A percentile compares a stretch with the other conserved stretches of the same genome.
Conservation (phyloP, 1,140 invertebrate genomes). For the Eriosoma lanigerum region DNA sequence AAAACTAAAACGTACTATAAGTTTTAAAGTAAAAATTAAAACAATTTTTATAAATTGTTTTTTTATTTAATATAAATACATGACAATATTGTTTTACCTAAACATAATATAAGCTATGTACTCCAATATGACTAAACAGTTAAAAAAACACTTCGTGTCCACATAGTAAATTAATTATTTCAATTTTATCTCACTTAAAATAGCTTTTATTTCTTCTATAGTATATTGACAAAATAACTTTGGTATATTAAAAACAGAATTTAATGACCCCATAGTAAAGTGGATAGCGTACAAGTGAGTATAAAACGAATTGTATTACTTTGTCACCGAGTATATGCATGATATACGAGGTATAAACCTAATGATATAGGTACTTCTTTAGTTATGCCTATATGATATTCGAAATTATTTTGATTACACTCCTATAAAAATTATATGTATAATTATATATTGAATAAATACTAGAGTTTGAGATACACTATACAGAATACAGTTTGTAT, state of each 20-base stretch:
- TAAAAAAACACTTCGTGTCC: too few relatives aligned
- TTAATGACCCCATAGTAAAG: not conserved
- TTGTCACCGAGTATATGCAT: not conserved
- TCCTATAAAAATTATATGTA: too few relatives aligned
- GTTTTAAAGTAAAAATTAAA: not conserved
- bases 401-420: not conserved
- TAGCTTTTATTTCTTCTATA: not conserved
- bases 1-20: not conserved
- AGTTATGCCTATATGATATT: not conserved
- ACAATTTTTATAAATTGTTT: too few relatives aligned
- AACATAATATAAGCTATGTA: not conserved
- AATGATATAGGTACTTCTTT: too few relatives aligned
- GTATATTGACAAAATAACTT: slow-evolving; percentile 5
- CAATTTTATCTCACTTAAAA: not conserved
- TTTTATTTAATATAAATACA: too few relatives aligned
- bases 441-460: too few relatives aligned
- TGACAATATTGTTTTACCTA: too few relatives aligned
- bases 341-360: too few relatives aligned
- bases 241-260: not conserved
- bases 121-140: slow-evolving; percentile 10
- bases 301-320: slow-evolving; percentile 6
- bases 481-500: not conserved
- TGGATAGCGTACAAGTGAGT: not conserved
- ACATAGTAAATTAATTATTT: not conserved
- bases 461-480: too few relatives aligned